phyloP scores from a whole-genome alignment of 2,888 invertebrate species.

The Chloroclystis v-ata region DNA sequence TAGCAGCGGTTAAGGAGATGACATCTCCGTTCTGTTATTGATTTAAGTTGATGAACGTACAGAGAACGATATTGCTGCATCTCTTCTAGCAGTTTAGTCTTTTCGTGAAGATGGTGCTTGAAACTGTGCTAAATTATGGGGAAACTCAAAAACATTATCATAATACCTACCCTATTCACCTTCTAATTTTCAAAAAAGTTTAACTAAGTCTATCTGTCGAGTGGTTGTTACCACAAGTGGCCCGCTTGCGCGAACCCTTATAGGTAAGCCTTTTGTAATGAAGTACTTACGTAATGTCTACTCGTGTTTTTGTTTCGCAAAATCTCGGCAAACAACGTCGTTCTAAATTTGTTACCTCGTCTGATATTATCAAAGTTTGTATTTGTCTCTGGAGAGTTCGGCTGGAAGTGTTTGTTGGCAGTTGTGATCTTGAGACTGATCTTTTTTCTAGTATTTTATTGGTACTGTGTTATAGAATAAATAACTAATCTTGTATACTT shows the following conservation, averaged over 20 bases:
- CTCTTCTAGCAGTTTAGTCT: no score
- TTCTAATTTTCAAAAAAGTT: no score
- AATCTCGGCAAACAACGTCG: conserved; percentile 24
- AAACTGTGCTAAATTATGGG: no score
- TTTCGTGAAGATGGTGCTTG: no score
- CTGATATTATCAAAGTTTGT: conserved; percentile 32
- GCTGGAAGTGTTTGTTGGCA: conserved; percentile 9
- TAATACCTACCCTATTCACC: no score
- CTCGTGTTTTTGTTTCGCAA: conserved; percentile 48
- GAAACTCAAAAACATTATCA: no score
- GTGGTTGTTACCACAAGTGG: neutral
- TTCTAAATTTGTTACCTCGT: conserved; percentile 33
- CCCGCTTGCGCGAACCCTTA: neutral
- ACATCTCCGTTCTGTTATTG: no score
- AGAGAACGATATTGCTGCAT: no score
- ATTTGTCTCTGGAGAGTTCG: conserved; percentile 10
- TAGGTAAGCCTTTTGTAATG: conserved; percentile 62
- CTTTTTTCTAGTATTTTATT: neutral
- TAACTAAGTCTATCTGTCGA: neutral
- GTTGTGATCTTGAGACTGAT: neutral
- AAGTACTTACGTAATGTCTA: conserved; percentile 49
- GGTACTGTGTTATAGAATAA: no score
- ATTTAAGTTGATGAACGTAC: no score
- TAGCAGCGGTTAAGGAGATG: no score
- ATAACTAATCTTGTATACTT: no score